Conservation (phyloP, 2,888 invertebrate species). For the Yponomeuta cagnagella region DNA sequence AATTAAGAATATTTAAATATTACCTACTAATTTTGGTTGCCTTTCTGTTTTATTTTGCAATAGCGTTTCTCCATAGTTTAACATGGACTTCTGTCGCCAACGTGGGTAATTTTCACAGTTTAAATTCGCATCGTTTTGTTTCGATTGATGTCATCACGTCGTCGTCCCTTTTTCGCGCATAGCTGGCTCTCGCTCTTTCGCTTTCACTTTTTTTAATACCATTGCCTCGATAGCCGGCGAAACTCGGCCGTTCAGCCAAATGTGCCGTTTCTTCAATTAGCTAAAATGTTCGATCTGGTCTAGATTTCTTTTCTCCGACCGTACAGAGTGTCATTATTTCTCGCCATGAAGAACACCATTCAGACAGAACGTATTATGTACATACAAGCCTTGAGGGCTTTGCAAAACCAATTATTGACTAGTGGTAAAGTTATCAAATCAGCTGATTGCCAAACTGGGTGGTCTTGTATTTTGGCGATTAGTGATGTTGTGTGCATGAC, state of each 20-base stretch:
- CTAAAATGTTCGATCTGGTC: neutral
- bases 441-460: too few relatives aligned
- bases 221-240: neutral
- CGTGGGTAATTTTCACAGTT: neutral
- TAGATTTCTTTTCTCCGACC: neutral
- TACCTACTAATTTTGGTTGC: too few relatives aligned
- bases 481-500: too few relatives aligned
- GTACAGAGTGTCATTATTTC: neutral
- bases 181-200: neutral
- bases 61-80: too few relatives aligned
- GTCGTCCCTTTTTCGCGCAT: neutral
- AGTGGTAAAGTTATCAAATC: too few relatives aligned
- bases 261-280: neutral
- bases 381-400: too few relatives aligned
- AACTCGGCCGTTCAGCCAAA: slow-evolving; percentile 2
- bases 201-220: slow-evolving; percentile 1
- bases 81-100: neutral
- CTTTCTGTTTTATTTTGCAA: too few relatives aligned
- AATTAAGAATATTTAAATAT: too few relatives aligned
- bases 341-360: too few relatives aligned
- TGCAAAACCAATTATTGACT: too few relatives aligned
- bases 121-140: neutral
- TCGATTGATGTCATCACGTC: neutral
- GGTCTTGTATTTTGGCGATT: too few relatives aligned
- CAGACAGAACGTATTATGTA: too few relatives aligned